A percentile compares a stretch with the other conserved stretches of the same genome.
Conservation (phyloP, 2,797 vertebrate genomes). For the Lepidocolaptes lacrymiger region DNA sequence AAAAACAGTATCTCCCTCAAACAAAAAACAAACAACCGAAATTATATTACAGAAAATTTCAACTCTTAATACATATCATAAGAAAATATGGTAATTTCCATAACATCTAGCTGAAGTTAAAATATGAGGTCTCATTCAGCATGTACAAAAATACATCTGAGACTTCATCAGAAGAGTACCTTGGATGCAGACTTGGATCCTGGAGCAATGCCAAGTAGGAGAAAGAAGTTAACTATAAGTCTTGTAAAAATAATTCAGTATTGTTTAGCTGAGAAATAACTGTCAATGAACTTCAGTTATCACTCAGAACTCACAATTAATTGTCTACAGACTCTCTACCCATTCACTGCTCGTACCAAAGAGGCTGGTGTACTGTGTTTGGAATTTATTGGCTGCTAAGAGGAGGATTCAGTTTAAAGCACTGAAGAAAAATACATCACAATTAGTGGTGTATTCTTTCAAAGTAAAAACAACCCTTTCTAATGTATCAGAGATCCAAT, state of each 20-base stretch:
- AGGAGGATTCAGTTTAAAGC: background rate
- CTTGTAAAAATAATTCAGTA: background rate
- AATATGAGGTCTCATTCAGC: background rate
- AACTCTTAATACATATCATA: background rate
- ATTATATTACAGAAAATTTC: background rate
- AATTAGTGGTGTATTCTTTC: background rate
- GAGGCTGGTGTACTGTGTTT: background rate
- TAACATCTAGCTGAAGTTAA: background rate
- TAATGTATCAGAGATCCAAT: background rate
- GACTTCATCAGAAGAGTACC: background rate
- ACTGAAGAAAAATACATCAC: background rate
- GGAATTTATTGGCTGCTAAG: background rate
- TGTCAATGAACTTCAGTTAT: background rate
- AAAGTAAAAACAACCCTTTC: background rate
- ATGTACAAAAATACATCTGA: background rate
- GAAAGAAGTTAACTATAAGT: background rate
- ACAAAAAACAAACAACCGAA: background rate
- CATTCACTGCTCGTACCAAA: background rate
- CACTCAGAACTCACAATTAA: background rate
- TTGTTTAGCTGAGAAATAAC: background rate
- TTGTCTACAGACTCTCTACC: background rate
- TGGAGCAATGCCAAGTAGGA: background rate
- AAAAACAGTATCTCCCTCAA: background rate
- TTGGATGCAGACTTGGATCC: background rate
- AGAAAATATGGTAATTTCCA: background rate